These are phyloP conservation scores for Sebastes steindachneri DNA, from an alignment of 2,797 vertebrate species.

Conservation along the genomic window DNA sequence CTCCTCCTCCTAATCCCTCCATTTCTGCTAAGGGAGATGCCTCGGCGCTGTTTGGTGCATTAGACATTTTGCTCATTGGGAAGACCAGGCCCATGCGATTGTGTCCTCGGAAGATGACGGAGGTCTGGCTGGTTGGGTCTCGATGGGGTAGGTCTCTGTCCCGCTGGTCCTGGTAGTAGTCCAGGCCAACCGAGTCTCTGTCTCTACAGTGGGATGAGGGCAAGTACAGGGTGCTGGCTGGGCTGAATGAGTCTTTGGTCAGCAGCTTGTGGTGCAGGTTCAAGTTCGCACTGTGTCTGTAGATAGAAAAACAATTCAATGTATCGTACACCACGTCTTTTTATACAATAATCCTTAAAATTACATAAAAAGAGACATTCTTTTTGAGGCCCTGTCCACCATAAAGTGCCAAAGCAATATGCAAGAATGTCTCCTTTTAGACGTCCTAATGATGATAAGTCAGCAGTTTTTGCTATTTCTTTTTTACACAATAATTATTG, in stretches of 20 bases:
- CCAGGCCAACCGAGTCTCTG: conserved; percentile 72
- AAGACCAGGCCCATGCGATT: conserved; percentile 91
- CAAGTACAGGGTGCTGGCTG: conserved; percentile 77
- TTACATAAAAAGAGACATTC: not conserved
- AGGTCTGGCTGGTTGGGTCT: conserved; percentile 84
- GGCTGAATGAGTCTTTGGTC: conserved; percentile 89
- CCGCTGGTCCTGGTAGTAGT: conserved; percentile 79
- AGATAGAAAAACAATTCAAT: not conserved
- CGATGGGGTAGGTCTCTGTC: conserved; percentile 53
- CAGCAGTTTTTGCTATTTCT: not conserved
- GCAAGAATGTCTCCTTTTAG: not conserved
- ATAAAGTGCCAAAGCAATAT: not conserved
- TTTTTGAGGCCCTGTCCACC: not conserved
- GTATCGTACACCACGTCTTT: not conserved
- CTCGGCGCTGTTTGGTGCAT: conserved; percentile 73
- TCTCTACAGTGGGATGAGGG: conserved; percentile 87
- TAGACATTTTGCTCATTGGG: conserved; percentile 87
- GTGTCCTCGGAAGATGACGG: conserved; percentile 92
- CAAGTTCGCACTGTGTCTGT: conserved; percentile 94
- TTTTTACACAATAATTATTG: no score
- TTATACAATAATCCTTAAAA: not conserved
- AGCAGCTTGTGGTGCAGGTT: conserved; percentile 95
- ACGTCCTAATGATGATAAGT: not conserved
- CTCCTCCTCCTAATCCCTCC: conserved; percentile 31
- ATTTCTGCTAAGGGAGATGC: conserved; percentile 40